These are phyloP conservation scores for Trematocara zebra DNA, from an alignment of 2,113 vertebrate genomes.

Conservation along the genomic window DNA sequence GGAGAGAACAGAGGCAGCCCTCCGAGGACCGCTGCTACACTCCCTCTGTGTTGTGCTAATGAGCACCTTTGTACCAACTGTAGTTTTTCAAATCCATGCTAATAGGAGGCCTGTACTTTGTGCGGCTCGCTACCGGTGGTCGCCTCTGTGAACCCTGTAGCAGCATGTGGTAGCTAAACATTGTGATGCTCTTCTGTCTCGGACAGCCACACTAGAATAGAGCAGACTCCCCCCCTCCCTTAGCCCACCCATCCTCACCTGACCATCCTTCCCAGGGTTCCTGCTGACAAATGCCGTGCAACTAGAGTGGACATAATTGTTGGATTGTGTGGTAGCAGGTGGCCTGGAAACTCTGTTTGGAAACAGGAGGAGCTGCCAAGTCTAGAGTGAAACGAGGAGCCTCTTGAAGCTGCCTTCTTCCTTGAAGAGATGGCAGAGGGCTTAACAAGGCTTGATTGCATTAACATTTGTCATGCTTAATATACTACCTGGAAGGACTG, in stretches of 20 bases:
- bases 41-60: slow-evolving; percentile 76
- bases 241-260: slow-evolving; percentile 1
- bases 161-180: slow-evolving; percentile 51
- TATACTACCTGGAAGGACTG: slow-evolving; percentile 48
- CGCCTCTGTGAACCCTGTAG: slow-evolving; percentile 42
- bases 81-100: slow-evolving; percentile 69
- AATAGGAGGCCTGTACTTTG: slow-evolving; percentile 66
- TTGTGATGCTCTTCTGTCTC: slow-evolving; percentile 41
- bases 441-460: slow-evolving; percentile 73
- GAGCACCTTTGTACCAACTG: slow-evolving; percentile 65
- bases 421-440: slow-evolving; percentile 46
- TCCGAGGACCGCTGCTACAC: slow-evolving; percentile 53
- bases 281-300: slow-evolving; percentile 50
- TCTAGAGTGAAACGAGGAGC: slow-evolving; percentile 40
- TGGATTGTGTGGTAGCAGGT: slow-evolving; percentile 46
- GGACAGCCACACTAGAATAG: not conserved
- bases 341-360: slow-evolving; percentile 23
- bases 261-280: slow-evolving; percentile 30
- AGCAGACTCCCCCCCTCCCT: not conserved
- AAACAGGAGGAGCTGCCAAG: slow-evolving; percentile 34
- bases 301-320: slow-evolving; percentile 50
- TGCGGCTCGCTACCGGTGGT: slow-evolving; percentile 35
- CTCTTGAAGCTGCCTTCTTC: slow-evolving; percentile 52
- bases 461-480: slow-evolving; percentile 69
- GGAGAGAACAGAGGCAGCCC: slow-evolving; percentile 57